phyloP scores from a whole-genome alignment of 2,113 vertebrate genomes.

The Gracilinanus agilis region DNA sequence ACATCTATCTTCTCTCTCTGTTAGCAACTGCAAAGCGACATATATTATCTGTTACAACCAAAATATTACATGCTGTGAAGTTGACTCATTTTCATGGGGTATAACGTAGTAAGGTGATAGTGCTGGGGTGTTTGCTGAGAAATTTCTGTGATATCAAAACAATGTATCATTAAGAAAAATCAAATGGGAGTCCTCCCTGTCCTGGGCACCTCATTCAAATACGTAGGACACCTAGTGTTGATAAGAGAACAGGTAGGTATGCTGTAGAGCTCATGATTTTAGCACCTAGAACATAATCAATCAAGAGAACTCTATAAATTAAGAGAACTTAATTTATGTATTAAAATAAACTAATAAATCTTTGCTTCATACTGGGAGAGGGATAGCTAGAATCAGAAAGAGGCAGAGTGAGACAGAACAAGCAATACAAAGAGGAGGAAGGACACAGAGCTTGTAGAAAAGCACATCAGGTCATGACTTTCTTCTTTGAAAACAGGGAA shows the following conservation, averaged over 20 bases:
- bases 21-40: background rate
- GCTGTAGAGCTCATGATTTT: background rate
- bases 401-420: constrained; percentile 5
- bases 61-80: background rate
- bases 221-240: background rate
- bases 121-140: background rate
- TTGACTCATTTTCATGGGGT: background rate
- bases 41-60: background rate
- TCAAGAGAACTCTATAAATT: background rate
- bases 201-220: background rate
- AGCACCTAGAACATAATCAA: background rate
- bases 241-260: background rate
- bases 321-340: background rate
- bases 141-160: background rate
- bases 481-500: background rate
- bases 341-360: background rate
- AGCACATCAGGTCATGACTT: background rate
- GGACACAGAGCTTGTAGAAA: background rate
- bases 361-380: constrained; percentile 36
- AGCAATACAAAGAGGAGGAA: constrained; percentile 33
- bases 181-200: too few species aligned
- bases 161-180: background rate
- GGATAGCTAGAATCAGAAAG: constrained; percentile 40
- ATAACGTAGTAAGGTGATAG: background rate
- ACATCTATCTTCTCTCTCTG: background rate